These are phyloP conservation scores for Dryadula phaetusa DNA, from an alignment of 2,888 invertebrate species.

Conservation along the genomic window DNA sequence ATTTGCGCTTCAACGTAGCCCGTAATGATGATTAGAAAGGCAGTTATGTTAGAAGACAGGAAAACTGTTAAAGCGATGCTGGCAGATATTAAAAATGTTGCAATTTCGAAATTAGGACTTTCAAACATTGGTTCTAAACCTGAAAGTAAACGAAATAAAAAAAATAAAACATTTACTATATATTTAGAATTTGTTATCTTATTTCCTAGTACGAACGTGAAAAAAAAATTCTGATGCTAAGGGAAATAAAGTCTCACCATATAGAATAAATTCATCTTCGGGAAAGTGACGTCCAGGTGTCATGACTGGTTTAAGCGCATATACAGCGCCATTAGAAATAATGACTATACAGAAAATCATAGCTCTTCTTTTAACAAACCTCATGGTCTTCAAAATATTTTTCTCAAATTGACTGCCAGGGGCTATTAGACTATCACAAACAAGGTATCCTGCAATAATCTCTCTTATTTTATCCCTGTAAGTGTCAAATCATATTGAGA, in stretches of 20 bases:
- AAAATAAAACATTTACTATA: not conserved
- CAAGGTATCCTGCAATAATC: conserved; percentile 53
- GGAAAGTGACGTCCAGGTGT: conserved; percentile 56
- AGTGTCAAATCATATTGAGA: not conserved
- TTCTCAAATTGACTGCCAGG: conserved; percentile 54
- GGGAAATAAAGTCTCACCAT: too few relatives aligned
- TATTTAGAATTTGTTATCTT: too few relatives aligned
- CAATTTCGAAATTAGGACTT: conserved; percentile 63
- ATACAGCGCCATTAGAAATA: conserved; percentile 19
- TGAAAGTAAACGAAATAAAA: conserved; percentile 48
- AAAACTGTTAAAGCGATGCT: conserved; percentile 52
- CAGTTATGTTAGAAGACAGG: conserved; percentile 54
- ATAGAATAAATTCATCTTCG: conserved; percentile 53
- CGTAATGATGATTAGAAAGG: conserved; percentile 55
- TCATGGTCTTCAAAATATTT: conserved; percentile 51
- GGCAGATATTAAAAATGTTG: conserved; percentile 44
- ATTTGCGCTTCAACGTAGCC: conserved; percentile 55
- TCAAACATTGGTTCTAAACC: conserved; percentile 63
- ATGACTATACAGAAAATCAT: conserved; percentile 26
- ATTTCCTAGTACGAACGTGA: too few relatives aligned
- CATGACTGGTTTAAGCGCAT: conserved; percentile 40
- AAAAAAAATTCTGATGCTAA: too few relatives aligned
- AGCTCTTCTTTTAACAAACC: conserved; percentile 47
- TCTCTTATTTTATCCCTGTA: conserved; percentile 53
- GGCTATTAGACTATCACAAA: conserved; percentile 49